phyloP scores from a whole-genome alignment of 2,113 vertebrate species.

The human (Homo sapiens) region DNA sequence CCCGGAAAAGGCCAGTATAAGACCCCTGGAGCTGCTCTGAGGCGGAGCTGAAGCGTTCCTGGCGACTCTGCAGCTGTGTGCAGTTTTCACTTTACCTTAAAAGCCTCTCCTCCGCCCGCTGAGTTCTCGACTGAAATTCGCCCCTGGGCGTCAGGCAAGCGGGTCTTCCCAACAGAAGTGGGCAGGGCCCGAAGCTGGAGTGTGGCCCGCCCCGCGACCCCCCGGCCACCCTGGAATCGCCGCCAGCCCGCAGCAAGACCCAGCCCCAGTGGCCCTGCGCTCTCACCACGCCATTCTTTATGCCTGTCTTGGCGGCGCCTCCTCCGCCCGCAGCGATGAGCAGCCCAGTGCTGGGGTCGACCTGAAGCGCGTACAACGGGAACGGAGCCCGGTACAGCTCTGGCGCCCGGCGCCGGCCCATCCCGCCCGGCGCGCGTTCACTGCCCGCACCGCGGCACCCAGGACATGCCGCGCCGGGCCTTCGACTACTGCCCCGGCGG shows the following conservation, averaged over 20 bases:
- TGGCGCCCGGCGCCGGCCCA: conserved; percentile 87
- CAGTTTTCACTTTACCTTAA: neutral
- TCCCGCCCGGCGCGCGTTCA: conserved; percentile 72
- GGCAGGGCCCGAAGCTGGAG: neutral
- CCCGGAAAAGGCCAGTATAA: neutral
- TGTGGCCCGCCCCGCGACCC: neutral
- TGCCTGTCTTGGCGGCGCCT: conserved; percentile 94
- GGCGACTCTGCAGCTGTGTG: neutral
- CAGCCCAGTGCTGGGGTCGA: conserved; percentile 87
- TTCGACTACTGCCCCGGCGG: neutral
- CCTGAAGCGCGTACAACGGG: conserved; percentile 91
- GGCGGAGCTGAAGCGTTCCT: neutral
- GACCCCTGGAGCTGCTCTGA: neutral
- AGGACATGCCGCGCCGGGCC: conserved; percentile 43
- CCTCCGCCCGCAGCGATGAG: conserved; percentile 94
- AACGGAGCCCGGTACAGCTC: conserved; percentile 96
- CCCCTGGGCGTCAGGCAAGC: neutral
- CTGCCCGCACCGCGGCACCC: neutral
- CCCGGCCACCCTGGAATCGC: neutral
- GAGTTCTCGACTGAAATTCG: neutral
- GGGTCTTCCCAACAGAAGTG: neutral
- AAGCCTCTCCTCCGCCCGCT: neutral
- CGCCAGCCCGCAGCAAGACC: neutral
- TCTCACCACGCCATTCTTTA: conserved; percentile 94
- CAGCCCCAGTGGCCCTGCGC: neutral